phyloP scores from a whole-genome alignment of 2,113 vertebrate species.

The Dromas ardeola region DNA sequence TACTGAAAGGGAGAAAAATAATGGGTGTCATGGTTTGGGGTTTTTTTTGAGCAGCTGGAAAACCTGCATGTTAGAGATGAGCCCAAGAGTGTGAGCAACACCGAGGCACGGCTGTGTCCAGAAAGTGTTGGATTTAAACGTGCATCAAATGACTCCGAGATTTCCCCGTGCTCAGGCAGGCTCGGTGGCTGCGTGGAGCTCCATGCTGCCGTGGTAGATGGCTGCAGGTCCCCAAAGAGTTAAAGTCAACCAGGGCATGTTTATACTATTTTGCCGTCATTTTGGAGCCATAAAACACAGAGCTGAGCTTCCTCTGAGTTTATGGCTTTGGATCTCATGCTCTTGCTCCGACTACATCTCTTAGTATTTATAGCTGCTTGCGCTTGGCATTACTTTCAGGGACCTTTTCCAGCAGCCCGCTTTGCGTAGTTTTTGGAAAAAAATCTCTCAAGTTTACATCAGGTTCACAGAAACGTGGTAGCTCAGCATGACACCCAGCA shows the following conservation, averaged over 20 bases:
- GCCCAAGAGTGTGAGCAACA: neutral
- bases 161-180: too few species aligned
- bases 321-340: neutral
- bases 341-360: neutral
- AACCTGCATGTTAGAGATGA: neutral
- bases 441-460: neutral
- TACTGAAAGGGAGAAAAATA: neutral
- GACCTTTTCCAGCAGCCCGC: neutral
- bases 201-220: accelerated
- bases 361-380: neutral
- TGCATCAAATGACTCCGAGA: accelerated
- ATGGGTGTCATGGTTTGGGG: neutral
- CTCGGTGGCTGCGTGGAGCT: neutral
- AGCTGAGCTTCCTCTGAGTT: neutral
- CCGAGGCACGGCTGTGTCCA: neutral
- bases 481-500: neutral
- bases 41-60: neutral
- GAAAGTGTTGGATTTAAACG: neutral
- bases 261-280: neutral
- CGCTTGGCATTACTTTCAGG: neutral
- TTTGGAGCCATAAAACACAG: neutral
- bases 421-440: neutral
- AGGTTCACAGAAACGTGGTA: neutral
- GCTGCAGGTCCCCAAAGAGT: neutral
- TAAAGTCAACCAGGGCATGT: neutral